Conservation (phyloP, 2,113 vertebrate species). For the Danionella cerebrum region DNA sequence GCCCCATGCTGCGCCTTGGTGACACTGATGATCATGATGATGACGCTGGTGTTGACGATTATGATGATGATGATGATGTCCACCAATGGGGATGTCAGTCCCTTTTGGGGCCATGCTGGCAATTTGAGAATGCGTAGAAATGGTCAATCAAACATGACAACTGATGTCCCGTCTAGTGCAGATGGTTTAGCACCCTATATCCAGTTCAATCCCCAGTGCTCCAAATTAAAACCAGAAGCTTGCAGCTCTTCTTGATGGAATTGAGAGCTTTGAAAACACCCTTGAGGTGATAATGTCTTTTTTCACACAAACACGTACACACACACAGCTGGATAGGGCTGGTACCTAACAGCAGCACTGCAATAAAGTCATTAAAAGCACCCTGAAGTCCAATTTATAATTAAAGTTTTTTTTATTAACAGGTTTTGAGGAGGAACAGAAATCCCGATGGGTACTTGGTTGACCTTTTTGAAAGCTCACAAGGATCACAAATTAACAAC, state of each 20-base stretch:
- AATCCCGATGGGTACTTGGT: not conserved
- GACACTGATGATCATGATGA: constrained; percentile 31
- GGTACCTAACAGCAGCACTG: not conserved
- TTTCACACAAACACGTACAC: not conserved
- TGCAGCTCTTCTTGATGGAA: constrained; percentile 13
- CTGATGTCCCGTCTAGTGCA: not conserved
- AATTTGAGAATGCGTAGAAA: constrained; percentile 10
- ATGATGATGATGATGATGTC: constrained; percentile 37
- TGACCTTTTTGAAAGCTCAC: not conserved
- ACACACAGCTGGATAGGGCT: not conserved
- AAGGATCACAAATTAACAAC: not conserved
- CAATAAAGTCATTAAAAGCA: constrained; percentile 5
- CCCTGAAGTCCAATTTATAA: constrained; percentile 11
- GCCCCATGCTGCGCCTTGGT: constrained; percentile 1
- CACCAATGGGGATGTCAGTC: constrained; percentile 1
- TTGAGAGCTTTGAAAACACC: not conserved
- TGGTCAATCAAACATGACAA: constrained; percentile 26
- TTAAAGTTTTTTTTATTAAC: constrained; percentile 19
- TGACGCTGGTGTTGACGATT: constrained; percentile 15
- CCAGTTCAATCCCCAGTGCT: constrained; percentile 7
- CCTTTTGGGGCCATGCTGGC: constrained; percentile 17
- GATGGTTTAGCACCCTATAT: not conserved
- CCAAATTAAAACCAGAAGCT: constrained; percentile 17
- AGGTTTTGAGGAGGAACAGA: not conserved
- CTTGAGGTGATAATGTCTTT: not conserved